phyloP scores from a whole-genome alignment of 2,797 vertebrate genomes.

The Sciurus vulgaris region DNA sequence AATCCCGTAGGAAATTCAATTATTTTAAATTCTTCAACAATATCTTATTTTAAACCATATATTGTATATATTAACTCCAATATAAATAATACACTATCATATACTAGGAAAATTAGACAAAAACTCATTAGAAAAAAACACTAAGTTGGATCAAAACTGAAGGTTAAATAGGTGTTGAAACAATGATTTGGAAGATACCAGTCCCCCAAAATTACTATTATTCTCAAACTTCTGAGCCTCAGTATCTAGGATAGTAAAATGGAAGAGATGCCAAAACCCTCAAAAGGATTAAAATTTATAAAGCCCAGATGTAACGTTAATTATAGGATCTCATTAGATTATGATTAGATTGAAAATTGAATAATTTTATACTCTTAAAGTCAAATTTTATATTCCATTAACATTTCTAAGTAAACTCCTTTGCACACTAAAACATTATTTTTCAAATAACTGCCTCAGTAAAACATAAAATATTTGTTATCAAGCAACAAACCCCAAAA shows the following conservation, averaged over 20 bases:
- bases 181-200: not conserved
- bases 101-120: not conserved
- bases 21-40: slow-evolving; percentile 1
- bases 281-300: not conserved
- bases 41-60: not conserved
- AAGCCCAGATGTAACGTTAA: not conserved
- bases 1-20: not conserved
- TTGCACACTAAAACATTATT: not conserved
- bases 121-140: slow-evolving; percentile 12
- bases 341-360: not conserved
- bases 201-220: not conserved
- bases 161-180: not conserved
- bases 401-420: not conserved
- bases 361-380: not conserved
- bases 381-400: not conserved
- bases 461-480: not conserved
- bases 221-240: not conserved
- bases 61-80: not conserved
- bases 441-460: not conserved
- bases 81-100: not conserved
- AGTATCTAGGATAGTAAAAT: not conserved
- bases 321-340: not conserved
- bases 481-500: not conserved
- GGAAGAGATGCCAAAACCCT: not conserved
- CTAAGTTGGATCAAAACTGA: not conserved